phyloP scores from a whole-genome alignment of 2,113 vertebrate species.

The Spea multiplicata region DNA sequence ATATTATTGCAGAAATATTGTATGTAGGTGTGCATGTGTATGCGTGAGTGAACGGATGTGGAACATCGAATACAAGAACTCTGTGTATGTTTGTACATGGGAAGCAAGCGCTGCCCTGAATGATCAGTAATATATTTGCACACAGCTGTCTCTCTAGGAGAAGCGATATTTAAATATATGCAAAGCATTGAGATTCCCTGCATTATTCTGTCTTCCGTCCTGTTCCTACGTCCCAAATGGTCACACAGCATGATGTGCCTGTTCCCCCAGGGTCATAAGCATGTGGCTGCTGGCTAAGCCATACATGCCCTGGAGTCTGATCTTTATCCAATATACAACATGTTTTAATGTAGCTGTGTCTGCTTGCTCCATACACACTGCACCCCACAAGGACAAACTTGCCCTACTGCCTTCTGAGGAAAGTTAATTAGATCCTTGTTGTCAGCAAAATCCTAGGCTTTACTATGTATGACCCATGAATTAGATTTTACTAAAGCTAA shows the following conservation, averaged over 20 bases:
- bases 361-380: slow-evolving; percentile 1
- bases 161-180: slow-evolving; percentile 42
- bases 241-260: slow-evolving; percentile 49
- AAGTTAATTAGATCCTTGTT: not conserved
- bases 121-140: slow-evolving; percentile 41
- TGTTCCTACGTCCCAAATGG: slow-evolving; percentile 31
- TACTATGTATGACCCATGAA: too few species aligned
- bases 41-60: slow-evolving; percentile 4
- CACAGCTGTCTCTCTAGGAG: slow-evolving; percentile 44
- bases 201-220: slow-evolving; percentile 29
- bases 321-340: not conserved
- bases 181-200: slow-evolving; percentile 30
- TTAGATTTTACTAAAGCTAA: too few species aligned
- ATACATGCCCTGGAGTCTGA: not conserved
- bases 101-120: not conserved
- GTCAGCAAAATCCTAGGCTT: too few species aligned
- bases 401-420: not conserved
- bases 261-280: slow-evolving; percentile 54
- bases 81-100: slow-evolving; percentile 9
- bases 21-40: not conserved
- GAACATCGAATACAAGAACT: not conserved
- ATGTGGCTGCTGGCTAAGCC: slow-evolving; percentile 16
- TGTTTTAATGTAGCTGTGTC: slow-evolving; percentile 4
- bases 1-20: not conserved
- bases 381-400: not conserved